These are phyloP conservation scores for Homalodisca vitripennis DNA, from an alignment of 1,140 invertebrate species.

Conservation along the genomic window DNA sequence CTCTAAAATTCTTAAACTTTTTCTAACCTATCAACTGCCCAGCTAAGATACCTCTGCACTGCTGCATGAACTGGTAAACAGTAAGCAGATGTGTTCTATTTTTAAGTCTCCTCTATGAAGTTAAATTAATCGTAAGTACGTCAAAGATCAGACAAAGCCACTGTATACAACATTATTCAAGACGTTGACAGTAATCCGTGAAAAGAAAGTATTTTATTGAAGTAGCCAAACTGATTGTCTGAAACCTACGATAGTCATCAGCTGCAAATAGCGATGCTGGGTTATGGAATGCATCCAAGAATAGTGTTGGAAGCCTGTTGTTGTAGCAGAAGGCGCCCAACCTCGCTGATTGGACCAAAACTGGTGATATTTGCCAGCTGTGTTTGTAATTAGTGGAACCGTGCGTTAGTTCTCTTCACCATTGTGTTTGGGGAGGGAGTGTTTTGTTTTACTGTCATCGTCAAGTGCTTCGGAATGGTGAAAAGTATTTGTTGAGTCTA, in stretches of 20 bases:
- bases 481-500: too few species aligned
- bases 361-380: conserved; percentile 19
- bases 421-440: conserved; percentile 4
- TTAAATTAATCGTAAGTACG: not conserved
- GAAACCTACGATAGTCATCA: not conserved
- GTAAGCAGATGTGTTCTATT: too few species aligned
- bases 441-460: too few species aligned
- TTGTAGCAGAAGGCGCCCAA: not conserved
- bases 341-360: not conserved
- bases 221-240: conserved; percentile 8
- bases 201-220: too few species aligned
- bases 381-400: not conserved
- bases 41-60: too few species aligned
- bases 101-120: too few species aligned
- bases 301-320: not conserved
- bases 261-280: not conserved
- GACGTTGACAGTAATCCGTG: too few species aligned
- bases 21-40: too few species aligned
- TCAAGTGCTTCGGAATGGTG: too few species aligned
- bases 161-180: not conserved
- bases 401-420: not conserved
- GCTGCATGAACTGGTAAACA: too few species aligned
- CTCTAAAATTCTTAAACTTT: too few species aligned
- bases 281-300: not conserved
- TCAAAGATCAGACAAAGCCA: not conserved